A percentile compares a stretch with the other conserved stretches of the same genome.
Evolutionary conservation across 2,113 vertebrate genomes (phyloP).

Genomic region (Pan troglodytes): NHGRI_mPanTro3-v2.1_pri NC_086015.1:65432501-65433000

Average conservation of each 20-base stretch:
- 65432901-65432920: neutral
- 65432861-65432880: neutral
- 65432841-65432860: neutral
- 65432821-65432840: neutral
- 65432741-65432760: neutral
- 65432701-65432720: neutral
- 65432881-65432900: neutral
- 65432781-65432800: neutral
- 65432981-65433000: neutral
- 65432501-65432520: too few relatives aligned
- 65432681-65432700: too few relatives aligned
- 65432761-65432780: neutral
- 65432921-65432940: neutral
- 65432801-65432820: neutral
- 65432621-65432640: neutral
- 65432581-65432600: neutral
- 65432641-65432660: neutral
- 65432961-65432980: neutral
- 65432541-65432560: neutral
- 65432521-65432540: too few relatives aligned
- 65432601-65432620: neutral
- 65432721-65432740: neutral
- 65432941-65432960: neutral
- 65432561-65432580: neutral
- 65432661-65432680: neutral